These are phyloP conservation scores for Syngnathus acus DNA, from an alignment of 2,797 vertebrate genomes.

Conservation along the genomic window DNA sequence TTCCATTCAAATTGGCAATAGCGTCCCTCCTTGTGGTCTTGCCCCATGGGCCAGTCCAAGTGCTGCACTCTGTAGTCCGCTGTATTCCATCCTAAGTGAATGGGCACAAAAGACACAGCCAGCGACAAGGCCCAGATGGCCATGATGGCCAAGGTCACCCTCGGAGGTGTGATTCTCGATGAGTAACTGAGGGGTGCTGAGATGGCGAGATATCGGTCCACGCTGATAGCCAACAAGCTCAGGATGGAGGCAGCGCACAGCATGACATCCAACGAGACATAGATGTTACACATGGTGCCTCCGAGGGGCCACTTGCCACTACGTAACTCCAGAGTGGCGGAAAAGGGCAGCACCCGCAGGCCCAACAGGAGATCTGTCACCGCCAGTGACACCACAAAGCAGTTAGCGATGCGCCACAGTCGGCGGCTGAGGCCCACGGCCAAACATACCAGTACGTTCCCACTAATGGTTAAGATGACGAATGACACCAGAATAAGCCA, in stretches of 20 bases:
- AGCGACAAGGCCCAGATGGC: conserved; percentile 82
- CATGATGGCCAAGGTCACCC: conserved; percentile 70
- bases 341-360: conserved; percentile 86
- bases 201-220: conserved; percentile 86
- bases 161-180: conserved; percentile 70
- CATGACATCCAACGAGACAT: conserved; percentile 85
- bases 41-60: conserved; percentile 54
- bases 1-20: conserved; percentile 81
- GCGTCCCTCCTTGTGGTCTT: conserved; percentile 33
- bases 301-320: conserved; percentile 74
- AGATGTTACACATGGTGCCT: conserved; percentile 80
- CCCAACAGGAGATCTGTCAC: conserved; percentile 86
- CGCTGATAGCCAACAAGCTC: conserved; percentile 87
- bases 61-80: conserved; percentile 66
- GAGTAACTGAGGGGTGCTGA: conserved; percentile 80
- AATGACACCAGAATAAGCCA: conserved; percentile 69
- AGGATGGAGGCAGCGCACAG: conserved; percentile 89
- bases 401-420: conserved; percentile 81
- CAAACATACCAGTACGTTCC: conserved; percentile 88
- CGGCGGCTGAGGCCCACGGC: conserved; percentile 79
- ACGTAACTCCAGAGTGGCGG: conserved; percentile 76
- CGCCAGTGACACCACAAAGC: conserved; percentile 87
- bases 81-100: conserved; percentile 91
- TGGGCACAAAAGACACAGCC: conserved; percentile 81
- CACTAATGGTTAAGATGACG: conserved; percentile 76